A percentile compares a stretch with the other conserved stretches of the same genome.
Conservation (phyloP, 2,888 invertebrate species). For the Ischnura elegans region DNA sequence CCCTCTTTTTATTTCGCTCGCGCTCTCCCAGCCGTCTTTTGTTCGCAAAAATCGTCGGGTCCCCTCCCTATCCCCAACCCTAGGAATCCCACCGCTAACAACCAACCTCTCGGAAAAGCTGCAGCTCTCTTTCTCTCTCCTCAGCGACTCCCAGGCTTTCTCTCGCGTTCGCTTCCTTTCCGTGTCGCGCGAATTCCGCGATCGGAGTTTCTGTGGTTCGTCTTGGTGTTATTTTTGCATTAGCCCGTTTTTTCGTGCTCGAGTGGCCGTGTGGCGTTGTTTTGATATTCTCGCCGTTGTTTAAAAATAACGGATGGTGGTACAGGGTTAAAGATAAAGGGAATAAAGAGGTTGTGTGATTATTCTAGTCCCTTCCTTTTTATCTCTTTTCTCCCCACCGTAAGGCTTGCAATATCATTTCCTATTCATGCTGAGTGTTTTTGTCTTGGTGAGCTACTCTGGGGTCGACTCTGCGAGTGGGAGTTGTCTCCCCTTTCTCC, state of each 20-base stretch:
- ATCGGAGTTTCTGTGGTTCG: slow-evolving; percentile 27
- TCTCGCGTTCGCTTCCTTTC: background rate
- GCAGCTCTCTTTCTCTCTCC: background rate
- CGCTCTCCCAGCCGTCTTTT: slow-evolving; percentile 19
- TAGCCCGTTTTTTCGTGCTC: slow-evolving; percentile 36
- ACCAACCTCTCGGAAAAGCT: slow-evolving; percentile 7
- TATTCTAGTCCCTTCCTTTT: background rate
- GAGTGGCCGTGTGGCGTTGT: slow-evolving; percentile 24
- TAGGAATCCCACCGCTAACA: background rate
- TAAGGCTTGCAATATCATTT: slow-evolving; percentile 19
- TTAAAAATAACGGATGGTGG: background rate
- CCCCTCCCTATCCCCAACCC: background rate
- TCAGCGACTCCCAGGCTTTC: background rate
- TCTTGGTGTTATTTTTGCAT: background rate
- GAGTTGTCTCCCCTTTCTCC: background rate
- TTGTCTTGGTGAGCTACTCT: slow-evolving; percentile 6
- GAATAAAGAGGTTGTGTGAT: slow-evolving; percentile 4
- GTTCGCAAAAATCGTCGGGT: slow-evolving; percentile 42
- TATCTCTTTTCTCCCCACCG: slow-evolving; percentile 5
- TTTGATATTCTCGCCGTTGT: background rate
- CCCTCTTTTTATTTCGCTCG: background rate
- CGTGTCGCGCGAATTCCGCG: background rate
- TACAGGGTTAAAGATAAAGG: background rate
- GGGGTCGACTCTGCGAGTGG: background rate
- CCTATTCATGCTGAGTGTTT: slow-evolving; percentile 36